Evolutionary conservation across 2,797 vertebrate genomes (phyloP), one percentile per base, ranked within the genome.

Genomic region (Chaunax sp.): DNA sequence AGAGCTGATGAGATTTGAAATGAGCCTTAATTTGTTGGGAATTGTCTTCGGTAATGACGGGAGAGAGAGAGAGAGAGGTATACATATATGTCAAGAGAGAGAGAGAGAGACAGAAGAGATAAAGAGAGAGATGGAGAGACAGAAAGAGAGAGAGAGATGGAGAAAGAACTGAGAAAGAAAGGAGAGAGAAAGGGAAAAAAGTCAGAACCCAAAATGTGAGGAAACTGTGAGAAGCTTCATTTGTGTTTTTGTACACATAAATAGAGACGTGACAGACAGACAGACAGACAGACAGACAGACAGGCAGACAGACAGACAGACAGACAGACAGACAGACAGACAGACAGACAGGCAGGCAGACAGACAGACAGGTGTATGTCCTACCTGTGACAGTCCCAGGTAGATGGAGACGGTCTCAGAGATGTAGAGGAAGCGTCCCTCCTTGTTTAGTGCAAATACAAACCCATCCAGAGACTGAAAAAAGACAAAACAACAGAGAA

Each of bases 381-480:
- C 96, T 92, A 99, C 98, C 96, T 99, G 97, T 72, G 98, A 99
- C 90, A 99, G 95, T 71, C 98, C 98, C 93, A 99, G 95, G 94
- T 99, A 99, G 93, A 99, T 99, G 94, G 98, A 99, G 83, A 99
- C 98, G 4, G 98, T 98, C 95, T 99, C 98, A 2, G 98, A 99
- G 95, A 99, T 99, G 95, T 99, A 99, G 81, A 99, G 95, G 96
- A 99, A 99, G 82, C 96, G 96, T 91, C 97, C 97, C 93, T 99
- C 98, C 93, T 98, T 97, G 94, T 99, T 99, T 96, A 99, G 96
- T 97, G 97, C 97, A 98, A 99, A 99, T 95, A 99, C 96, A 91
- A 99, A 99, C 90, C 96, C 98, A 92, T 99, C 98, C 94, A 99
- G 95, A 90, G 97, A 99, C 98, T 99, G 94, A 78, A 72, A 76